Evolutionary conservation across 2,888 invertebrate species (phyloP), one percentile per base, ranked within the genome.

Genomic region (Minunthozetes semirufus): DNA sequence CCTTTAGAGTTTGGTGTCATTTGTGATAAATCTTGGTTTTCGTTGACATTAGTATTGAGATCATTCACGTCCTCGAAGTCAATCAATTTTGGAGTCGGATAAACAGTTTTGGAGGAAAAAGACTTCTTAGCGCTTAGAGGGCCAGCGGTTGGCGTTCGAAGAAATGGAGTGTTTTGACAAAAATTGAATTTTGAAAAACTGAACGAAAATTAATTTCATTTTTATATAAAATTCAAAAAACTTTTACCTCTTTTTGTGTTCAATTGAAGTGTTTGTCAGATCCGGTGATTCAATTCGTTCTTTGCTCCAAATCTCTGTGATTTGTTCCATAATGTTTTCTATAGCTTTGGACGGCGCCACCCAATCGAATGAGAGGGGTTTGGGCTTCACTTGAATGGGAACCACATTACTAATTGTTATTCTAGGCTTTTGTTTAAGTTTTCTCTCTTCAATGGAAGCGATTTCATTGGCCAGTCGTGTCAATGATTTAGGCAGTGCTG

Each of bases 381-480:
- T 74, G 19, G 70, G 19, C 17, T 50, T 74, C 38, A 74, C 29
- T 71, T 74, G 46, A 22, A 74, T 70, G 15, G 73, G 63, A 1
- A 63, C 15, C 6, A 27, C 27, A 33, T 63, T n/a, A 0, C 42
- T 25, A 25, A 56, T 15, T 0, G 33, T 27, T 17, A 42, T 22
- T 22, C 71, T 38, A 2, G 66, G 11, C 13, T 4, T 38, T 29
- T 61, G 38, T 73, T 59, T 38, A 1, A 13, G 13, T 63, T 73
- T 61, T 4, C 22, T 68, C 38, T 61, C 38, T 17, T 63, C 42
- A 25, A 73, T 70, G 68, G 1, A 15, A 46, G 73, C 50, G 13
- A 74, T 74, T 42, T 74, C 70, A 17, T 74, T 38, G n/a, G 74
- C 74, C 48, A 74, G 33, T 29, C 29, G 17, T 17, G 42, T 33